These are phyloP conservation scores for Psococerastis gibbosa DNA, from an alignment of 2,888 invertebrate species.

Conservation along the genomic window DNA sequence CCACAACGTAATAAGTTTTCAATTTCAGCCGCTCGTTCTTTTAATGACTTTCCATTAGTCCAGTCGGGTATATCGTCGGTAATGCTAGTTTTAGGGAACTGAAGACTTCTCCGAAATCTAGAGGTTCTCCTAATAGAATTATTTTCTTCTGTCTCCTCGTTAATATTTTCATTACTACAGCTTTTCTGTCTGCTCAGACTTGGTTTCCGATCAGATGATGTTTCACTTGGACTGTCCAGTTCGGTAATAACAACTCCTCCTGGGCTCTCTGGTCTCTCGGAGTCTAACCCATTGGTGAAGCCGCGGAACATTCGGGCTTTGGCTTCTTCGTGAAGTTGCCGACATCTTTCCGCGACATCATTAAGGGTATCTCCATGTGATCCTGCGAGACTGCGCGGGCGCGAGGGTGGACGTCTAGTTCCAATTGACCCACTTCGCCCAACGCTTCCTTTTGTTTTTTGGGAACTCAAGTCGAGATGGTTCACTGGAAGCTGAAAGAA, in stretches of 20 bases:
- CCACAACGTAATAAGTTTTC: constrained; percentile 17
- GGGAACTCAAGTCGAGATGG: constrained; percentile 26
- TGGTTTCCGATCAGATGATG: constrained; percentile 18
- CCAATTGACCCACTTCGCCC: constrained; percentile 30
- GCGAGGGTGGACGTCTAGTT: constrained; percentile 31
- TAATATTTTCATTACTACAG: constrained; percentile 5
- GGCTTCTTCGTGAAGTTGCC: constrained; percentile 28
- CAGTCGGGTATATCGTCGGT: neutral
- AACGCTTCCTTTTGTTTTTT: constrained; percentile 31
- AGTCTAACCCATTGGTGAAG: neutral
- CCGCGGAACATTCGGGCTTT: constrained; percentile 18
- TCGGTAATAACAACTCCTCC: neutral
- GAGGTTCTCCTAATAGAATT: constrained; percentile 8
- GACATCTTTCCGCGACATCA: constrained; percentile 27
- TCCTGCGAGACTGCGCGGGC: constrained; percentile 21
- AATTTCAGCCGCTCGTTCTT: constrained; percentile 19
- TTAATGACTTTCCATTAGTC: constrained; percentile 3
- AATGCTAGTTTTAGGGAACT: neutral
- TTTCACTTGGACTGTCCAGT: constrained; percentile 29
- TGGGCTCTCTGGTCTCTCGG: neutral
- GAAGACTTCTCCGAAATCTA: constrained; percentile 13
- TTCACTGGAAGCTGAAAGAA: neutral
- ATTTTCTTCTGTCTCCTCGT: neutral
- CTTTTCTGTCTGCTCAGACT: constrained; percentile 3
- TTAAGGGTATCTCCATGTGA: constrained; percentile 2